Percentiles rank a stretch among this genome's conserved stretches.
Conservation (phyloP, 2,113 vertebrate genomes). For the Malurus elegans region DNA sequence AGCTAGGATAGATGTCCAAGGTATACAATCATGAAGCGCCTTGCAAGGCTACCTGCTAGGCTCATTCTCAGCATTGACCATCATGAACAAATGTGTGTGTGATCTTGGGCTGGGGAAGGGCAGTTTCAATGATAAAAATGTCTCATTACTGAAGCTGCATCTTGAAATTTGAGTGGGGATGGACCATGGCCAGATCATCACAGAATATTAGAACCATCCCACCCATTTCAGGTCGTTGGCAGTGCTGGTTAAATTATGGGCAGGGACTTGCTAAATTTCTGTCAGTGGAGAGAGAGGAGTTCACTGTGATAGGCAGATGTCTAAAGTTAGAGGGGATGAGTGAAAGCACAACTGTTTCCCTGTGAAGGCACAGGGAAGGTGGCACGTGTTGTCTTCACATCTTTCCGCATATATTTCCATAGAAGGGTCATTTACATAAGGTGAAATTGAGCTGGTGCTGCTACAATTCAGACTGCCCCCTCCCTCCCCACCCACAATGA, state of each 20-base stretch:
- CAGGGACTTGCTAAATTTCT: not conserved
- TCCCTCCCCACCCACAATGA: not conserved
- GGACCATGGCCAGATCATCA: not conserved
- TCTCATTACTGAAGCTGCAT: not conserved
- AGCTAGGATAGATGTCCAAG: conserved; percentile 51
- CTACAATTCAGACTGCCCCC: not conserved
- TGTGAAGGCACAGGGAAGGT: not conserved
- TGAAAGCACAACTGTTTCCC: not conserved
- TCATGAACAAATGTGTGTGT: conserved; percentile 17
- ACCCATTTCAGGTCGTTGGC: not conserved
- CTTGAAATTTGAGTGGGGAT: not conserved
- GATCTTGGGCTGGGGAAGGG: not conserved
- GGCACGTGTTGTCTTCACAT: not conserved
- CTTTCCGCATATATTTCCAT: not conserved
- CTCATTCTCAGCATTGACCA: conserved; percentile 25
- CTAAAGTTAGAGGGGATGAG: not conserved
- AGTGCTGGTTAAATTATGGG: not conserved
- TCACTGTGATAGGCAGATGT: not conserved
- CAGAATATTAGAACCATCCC: not conserved
- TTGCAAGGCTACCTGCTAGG: conserved; percentile 56
- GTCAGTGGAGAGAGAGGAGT: not conserved
- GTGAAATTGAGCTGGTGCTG: not conserved
- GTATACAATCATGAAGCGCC: conserved; percentile 34
- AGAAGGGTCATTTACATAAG: not conserved
- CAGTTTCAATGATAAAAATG: not conserved